Base-by-base conservation (phyloP, 2,888 invertebrate genomes). In the Lysandra coridon region DNA sequence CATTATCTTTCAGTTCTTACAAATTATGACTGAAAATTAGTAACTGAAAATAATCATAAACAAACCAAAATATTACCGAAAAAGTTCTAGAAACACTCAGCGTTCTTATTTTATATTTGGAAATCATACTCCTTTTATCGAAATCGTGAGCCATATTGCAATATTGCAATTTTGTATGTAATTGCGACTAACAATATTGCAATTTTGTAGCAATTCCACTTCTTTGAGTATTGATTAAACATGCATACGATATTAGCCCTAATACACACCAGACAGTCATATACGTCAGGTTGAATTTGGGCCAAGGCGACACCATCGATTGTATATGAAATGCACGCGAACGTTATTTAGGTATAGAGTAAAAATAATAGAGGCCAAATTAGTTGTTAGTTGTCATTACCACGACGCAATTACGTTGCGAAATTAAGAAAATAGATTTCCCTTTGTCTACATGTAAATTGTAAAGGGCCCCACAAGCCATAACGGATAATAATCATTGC, bases 271-370 rank as follows among this genome's bases (percentile, higher is more conserved):
- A 33, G 69, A 69, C 69, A 69, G 69, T 69, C 69, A 69, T 69
- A 37, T 37, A 69, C 37, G 14, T 69, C 82, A 64, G 78, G 62
- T 64, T n/a, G 44, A 83, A 86, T 86, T 85, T 87, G 87, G 91
- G 91, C 89, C 92, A 92, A 92, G 92, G 91, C 85, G 84, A 84
- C 84, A 79, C 80, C 86, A 92, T 91, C 90, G 91, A 92, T 92
- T 82, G 87, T 79, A 82, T 86, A 84, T 85, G 83, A 83, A 84
- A 81, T 83, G 87, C 90, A 91, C 89, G 89, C 87, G 78, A 89
- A 81, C 53, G 75, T 87, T 91, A 91, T 89, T 87, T 89, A 23
- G 23, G 23, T 23, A 86, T 89, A 69, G 69, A 69, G 37, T 33
- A 69, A 33, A 69, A 69, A 37, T 69, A 33, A 69, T 69, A 69